A percentile compares a stretch with the other conserved stretches of the same genome.
These are phyloP conservation scores for Panzeria rudis DNA, from an alignment of 2,888 invertebrate genomes.

Conservation along the genomic window DNA sequence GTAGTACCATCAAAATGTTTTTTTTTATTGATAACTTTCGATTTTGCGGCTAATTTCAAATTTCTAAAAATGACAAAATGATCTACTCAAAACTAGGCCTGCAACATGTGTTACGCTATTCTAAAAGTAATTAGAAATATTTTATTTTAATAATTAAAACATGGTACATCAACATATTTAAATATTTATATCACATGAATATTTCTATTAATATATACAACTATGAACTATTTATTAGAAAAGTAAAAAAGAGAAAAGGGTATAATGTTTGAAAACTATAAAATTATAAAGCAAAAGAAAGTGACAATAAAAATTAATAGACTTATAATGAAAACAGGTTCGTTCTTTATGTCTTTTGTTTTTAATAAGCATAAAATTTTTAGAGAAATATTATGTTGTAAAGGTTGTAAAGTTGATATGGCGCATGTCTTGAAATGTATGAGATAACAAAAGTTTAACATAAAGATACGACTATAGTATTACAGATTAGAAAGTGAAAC, in stretches of 20 bases:
- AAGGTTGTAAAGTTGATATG: not conserved
- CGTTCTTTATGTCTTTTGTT: slow-evolving; percentile 14
- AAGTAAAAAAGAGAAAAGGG: not conserved
- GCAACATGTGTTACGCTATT: too few relatives aligned
- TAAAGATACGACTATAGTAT: not conserved
- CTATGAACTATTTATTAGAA: too few relatives aligned
- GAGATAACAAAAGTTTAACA: not conserved
- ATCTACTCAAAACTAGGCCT: too few relatives aligned
- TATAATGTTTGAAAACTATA: not conserved
- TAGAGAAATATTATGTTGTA: not conserved
- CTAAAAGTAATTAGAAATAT: too few relatives aligned
- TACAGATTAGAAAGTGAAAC: not conserved
- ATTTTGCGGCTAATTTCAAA: too few relatives aligned
- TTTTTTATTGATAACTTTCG: too few relatives aligned
- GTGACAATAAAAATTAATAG: slow-evolving; percentile 17
- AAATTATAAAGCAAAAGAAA: slow-evolving; percentile 12
- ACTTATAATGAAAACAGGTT: slow-evolving; percentile 2
- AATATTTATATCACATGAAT: too few relatives aligned
- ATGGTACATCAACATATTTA: too few relatives aligned
- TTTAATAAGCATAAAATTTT: not conserved
- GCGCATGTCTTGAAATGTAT: not conserved
- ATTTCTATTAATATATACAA: too few relatives aligned
- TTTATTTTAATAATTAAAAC: too few relatives aligned
- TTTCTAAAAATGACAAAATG: too few relatives aligned
- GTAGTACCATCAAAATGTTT: too few relatives aligned